A percentile compares a stretch with the other conserved stretches of the same genome.
Evolutionary conservation across 2,113 vertebrate genomes (phyloP).

Genomic region (Suricata suricatta): DNA sequence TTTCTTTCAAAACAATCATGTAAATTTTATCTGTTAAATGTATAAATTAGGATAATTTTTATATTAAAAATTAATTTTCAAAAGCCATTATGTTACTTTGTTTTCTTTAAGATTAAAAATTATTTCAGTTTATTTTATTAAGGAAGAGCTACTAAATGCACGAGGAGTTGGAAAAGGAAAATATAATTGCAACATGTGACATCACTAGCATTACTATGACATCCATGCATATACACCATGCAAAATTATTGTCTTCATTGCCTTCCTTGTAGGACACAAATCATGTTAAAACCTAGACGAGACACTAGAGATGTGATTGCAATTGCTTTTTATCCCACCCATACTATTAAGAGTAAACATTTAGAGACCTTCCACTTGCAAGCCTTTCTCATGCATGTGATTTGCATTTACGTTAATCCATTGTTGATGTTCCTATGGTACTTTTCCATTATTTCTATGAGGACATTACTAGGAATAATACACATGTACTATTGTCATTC

Average conservation of each 20-base stretch:
- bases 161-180: not conserved
- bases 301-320: not conserved
- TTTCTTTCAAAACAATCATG: not conserved
- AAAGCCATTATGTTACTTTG: not conserved
- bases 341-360: not conserved
- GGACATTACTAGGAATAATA: not conserved
- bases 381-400: not conserved
- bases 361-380: not conserved
- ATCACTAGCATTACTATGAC: not conserved
- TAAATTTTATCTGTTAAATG: constrained; percentile 2
- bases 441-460: not conserved
- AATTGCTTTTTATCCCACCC: not conserved
- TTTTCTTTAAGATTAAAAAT: not conserved
- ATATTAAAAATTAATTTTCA: not conserved
- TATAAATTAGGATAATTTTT: not conserved
- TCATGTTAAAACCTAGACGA: not conserved
- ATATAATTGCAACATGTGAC: not conserved
- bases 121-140: not conserved
- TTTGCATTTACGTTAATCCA: not conserved
- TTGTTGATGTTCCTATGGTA: not conserved
- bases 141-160: not conserved
- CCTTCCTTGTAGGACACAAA: not conserved
- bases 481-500: not conserved
- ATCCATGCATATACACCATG: not conserved
- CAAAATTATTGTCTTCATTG: not conserved